Base-by-base conservation (phyloP, 2,888 invertebrate species). In the Oligia strigilis region DNA sequence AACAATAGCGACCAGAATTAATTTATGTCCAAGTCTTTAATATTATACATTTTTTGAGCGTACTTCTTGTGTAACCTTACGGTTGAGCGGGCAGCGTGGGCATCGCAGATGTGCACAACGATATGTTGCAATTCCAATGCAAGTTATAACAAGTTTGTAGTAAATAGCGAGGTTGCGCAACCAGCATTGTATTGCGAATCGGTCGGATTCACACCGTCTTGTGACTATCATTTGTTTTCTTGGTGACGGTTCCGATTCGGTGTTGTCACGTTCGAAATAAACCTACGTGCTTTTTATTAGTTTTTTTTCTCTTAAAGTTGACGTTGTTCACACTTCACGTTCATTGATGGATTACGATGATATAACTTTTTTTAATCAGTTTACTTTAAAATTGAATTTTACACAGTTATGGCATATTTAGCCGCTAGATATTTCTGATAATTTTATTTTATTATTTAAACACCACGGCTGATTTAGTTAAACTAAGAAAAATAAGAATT, bases 111-210 rank as follows among this genome's bases (percentile, higher is more conserved):
- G 91, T 89, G 88, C 89, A 88, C 88, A 83, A 84, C 85, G 75
- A 82, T 82, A 83, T 92, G 90, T 92, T 90, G 93, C 90, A 93
- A 93, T 87, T 87, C 87, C 91, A 92, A 84, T 92, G 89, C 90
- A 86, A 87, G 87, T 87, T 87, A 90, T 90, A 90, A 89, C 88
- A 88, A 89, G 84, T 83, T 75, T 86, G 87, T 88, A 80, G 87
- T 89, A 90, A 90, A 90, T 89, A 90, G 82, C 74, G 70, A 60
- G 64, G 79, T 92, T 92, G 81, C 84, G 87, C 81, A 92, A 92
- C 87, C 69, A 52, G 85, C 90, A 89, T 91, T 92, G 90, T 91
- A 90, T 88, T 87, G 85, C 86, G 76, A 89, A 89, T 82, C 81
- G 75, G 69, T 78, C 71, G 77, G 85, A 89, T 87, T 89, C 84